A percentile compares a stretch with the other conserved stretches of the same genome.
Evolutionary conservation across 2,113 vertebrate species (phyloP).

Genomic region (Austrofundulus limnaeus): DNA sequence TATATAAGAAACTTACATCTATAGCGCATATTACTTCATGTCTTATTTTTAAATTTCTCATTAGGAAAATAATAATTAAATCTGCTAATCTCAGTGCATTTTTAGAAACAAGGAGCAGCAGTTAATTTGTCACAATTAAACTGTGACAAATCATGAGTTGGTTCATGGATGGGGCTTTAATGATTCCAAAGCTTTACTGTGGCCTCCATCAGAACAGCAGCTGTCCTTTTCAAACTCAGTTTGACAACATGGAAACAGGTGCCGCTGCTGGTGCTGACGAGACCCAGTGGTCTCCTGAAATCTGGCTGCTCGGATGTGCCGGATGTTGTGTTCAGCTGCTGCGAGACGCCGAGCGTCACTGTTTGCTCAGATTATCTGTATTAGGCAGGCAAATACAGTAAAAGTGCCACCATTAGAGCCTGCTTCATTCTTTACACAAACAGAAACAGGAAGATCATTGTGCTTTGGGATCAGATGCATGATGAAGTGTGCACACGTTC

Average conservation of each 20-base stretch:
- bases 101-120: too few relatives aligned
- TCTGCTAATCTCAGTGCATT: too few relatives aligned
- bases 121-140: too few relatives aligned
- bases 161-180: too few relatives aligned
- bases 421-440: slow-evolving; percentile 41
- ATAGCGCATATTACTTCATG: neutral
- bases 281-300: slow-evolving; percentile 8
- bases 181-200: too few relatives aligned
- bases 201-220: slow-evolving; percentile 7
- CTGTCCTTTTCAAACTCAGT: slow-evolving; percentile 41
- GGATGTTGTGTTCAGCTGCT: slow-evolving; percentile 27
- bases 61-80: too few relatives aligned
- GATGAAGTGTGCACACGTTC: neutral
- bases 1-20: neutral
- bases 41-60: neutral
- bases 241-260: slow-evolving; percentile 13
- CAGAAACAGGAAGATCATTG: slow-evolving; percentile 21
- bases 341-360: neutral
- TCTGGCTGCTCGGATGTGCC: slow-evolving; percentile 2
- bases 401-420: slow-evolving; percentile 16
- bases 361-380: slow-evolving; percentile 42
- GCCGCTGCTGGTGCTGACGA: slow-evolving; percentile 5
- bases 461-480: slow-evolving; percentile 13
- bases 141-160: too few relatives aligned
- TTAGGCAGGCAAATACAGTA: slow-evolving; percentile 19